Evolutionary conservation across 2,113 vertebrate species (phyloP), one percentile per base, ranked within the genome.

Genomic region (Semnornis frantzii): DNA sequence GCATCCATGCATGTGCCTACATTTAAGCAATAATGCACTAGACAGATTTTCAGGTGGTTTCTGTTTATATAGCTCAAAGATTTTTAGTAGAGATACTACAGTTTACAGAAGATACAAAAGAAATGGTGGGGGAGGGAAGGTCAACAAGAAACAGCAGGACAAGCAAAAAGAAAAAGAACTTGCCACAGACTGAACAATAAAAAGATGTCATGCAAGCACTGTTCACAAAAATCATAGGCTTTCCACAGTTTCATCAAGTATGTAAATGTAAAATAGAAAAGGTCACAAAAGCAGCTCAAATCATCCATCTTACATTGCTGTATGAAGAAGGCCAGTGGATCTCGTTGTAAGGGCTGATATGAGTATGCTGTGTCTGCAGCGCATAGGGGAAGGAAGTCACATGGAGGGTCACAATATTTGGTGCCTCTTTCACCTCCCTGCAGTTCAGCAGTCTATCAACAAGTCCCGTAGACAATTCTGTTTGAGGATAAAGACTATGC

Each of bases 341-440:
- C 98, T 99, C 99, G 24, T 99, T 99, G 97, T 99, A 99, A 18
- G 99, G 99, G 93, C 99, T 99, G 96, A 99, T 98, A 30, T 98
- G 99, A 9, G 99, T 99, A 82, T 97, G 98, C 92, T 99, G 99
- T 2, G 99, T 99, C 97, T 99, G 99, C 83, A 99, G 98, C 8
- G 98, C 98, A 2, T 99, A 99, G 3, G 99, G 99, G 97, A 99
- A 99, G 54, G 99, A 99, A 14, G 99, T 99, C 94, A 99, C 99
- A 1, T 99, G 99, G 21, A 99, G 98, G 3, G 98, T 98, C 92
- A 99, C 96, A 82, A 99, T 98, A 97, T 99, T 99, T 65, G 98
- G 96, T 2, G 99, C 98, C 78, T 99, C 99, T 96, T 97, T 98
- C 97, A 99, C 98, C 94, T 98, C 98, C 63, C 98, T 97, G 97